A percentile compares a stretch with the other conserved stretches of the same genome.
These are phyloP conservation scores for Centropyge bicolor DNA, from an alignment of 2,797 vertebrate species.

Conservation along the genomic window DNA sequence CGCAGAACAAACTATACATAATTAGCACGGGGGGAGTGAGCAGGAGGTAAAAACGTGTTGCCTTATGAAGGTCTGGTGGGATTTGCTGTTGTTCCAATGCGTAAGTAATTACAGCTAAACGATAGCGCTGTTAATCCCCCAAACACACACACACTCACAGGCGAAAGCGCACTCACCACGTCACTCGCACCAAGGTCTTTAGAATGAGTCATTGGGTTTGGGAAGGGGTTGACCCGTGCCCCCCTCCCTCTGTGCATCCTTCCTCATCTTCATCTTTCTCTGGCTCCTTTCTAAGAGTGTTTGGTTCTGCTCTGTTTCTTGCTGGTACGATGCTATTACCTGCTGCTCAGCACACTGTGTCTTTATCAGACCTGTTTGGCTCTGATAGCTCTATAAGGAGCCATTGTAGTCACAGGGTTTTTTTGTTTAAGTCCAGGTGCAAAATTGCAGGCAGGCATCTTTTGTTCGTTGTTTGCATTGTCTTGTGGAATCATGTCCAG, in stretches of 20 bases:
- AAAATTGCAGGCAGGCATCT: conserved; percentile 17
- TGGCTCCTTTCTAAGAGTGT: conserved; percentile 8
- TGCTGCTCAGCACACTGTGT: conserved; percentile 28
- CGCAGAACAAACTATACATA: conserved; percentile 52
- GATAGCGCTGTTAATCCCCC: conserved; percentile 74
- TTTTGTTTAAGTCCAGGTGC: conserved; percentile 3
- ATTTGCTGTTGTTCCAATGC: conserved; percentile 77
- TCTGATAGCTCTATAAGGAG: conserved; percentile 36
- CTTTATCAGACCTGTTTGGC: conserved; percentile 48
- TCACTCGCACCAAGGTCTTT: conserved; percentile 52
- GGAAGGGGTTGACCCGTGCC: conserved; percentile 59
- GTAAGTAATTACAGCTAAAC: conserved; percentile 82
- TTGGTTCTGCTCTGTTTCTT: conserved; percentile 65
- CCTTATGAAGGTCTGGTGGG: conserved; percentile 70
- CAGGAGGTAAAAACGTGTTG: conserved; percentile 59
- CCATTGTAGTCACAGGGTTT: background rate
- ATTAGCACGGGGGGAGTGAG: conserved; percentile 64
- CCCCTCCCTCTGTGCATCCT: conserved; percentile 28
- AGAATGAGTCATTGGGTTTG: conserved; percentile 60
- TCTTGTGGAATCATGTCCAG: background rate
- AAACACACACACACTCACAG: conserved; percentile 46
- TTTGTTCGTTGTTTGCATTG: conserved; percentile 20
- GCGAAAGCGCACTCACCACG: conserved; percentile 23
- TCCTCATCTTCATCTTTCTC: conserved; percentile 38
- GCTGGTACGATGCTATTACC: conserved; percentile 23